Base-by-base conservation (phyloP, 2,113 vertebrate species). In the Calyptommatus sinebrachiatus region DNA sequence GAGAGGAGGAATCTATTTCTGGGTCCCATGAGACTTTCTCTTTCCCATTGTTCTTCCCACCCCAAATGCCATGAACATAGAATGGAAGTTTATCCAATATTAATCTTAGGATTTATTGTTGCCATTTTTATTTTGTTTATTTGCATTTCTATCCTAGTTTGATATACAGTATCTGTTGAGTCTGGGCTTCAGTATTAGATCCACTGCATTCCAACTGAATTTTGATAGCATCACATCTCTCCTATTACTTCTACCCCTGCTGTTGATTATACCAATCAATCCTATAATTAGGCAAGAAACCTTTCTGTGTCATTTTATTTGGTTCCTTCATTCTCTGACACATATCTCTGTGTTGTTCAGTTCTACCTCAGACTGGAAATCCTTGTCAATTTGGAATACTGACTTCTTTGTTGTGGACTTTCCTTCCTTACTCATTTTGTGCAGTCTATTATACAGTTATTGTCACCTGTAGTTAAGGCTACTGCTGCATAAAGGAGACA, bases 401-500 rank as follows among this genome's bases (percentile, higher is more conserved):
- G 63, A 57, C 12, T 86, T 78, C n/a, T 63, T 71, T 50, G 57
- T 63, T 71, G 46, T 48, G 69, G 45, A 48, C 53, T 82, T 57
- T 29, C 45, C 46, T n/a, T 71, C 28, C 73, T 76, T 61, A 65
- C 50, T 63, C 57, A 31, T 57, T n/a, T 35, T 48, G 57, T 57
- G 41, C 61, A n/a, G 60, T 50, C 70, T 82, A 48, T 65, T 66
- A 77, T 57, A 68, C 28, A 66, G 57, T 63, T 63, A 41, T 83
- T 78, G 24, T 73, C 53, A 21, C 77, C 16, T 71, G 4, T 3
- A 14, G 1, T 76, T 80, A 6, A 71, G 60, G 41, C 69, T 46
- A 71, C 35, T 79, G 69, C 71, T 35, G 71, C 68, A 71, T 62
- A 79, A 71, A 63, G 68, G 46, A 79, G 68, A 71, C 50, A 71